Percentiles rank a stretch among this genome's conserved stretches.
phyloP scores from a whole-genome alignment of 2,113 vertebrate species.

The Pycnonotus jocosus region DNA sequence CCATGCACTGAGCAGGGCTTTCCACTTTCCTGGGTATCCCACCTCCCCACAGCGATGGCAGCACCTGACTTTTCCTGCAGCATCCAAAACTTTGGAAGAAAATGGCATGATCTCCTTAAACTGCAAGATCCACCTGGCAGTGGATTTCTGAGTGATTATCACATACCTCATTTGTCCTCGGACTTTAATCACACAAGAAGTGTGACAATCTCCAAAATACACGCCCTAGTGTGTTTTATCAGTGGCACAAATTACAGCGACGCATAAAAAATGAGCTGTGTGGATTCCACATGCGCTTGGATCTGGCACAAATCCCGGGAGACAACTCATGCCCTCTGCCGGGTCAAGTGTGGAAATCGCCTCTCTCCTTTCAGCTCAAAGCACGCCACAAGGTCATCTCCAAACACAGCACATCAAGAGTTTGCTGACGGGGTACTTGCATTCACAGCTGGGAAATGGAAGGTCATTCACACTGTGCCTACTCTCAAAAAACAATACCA shows the following conservation, averaged over 20 bases:
- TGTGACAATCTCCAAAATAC: not conserved
- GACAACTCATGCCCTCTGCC: not conserved
- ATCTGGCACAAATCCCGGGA: not conserved
- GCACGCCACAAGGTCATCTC: not conserved
- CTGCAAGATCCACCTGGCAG: not conserved
- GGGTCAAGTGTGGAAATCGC: not conserved
- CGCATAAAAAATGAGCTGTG: not conserved
- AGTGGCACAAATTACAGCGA: not conserved
- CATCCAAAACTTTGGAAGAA: not conserved
- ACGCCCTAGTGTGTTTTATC: accelerated
- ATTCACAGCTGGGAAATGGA: not conserved
- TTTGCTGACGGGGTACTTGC: not conserved
- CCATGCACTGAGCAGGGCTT: not conserved
- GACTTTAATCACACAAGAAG: not conserved
- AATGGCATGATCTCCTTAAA: not conserved
- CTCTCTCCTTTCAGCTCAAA: not conserved
- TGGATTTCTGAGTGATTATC: not conserved
- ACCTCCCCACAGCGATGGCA: not conserved
- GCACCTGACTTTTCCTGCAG: not conserved
- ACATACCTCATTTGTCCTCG: not conserved
- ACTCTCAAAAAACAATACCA: not conserved
- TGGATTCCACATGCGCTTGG: accelerated
- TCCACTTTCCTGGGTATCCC: not conserved
- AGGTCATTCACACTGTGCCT: not conserved
- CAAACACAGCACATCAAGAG: not conserved